Conservation (phyloP, 2,113 vertebrate species). For the Dendropsophus ebraccatus region DNA sequence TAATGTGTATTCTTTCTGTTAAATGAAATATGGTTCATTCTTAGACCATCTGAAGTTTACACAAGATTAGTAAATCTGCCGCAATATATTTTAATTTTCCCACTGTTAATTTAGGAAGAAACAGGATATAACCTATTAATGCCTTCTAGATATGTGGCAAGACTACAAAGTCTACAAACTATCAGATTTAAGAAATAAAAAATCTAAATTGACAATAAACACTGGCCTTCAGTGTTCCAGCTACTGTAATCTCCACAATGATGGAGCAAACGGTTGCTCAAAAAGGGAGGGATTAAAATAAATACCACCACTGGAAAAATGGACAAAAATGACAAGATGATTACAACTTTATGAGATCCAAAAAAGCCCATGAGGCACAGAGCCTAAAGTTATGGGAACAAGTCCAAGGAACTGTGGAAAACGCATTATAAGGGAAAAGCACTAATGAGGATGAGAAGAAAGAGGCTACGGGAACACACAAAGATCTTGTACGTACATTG, state of each 20-base stretch:
- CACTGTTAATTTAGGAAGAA: no score
- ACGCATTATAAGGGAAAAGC: slow-evolving; percentile 1
- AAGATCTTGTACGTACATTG: not conserved
- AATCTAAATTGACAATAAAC: not conserved
- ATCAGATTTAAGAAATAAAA: not conserved
- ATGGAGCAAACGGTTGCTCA: not conserved
- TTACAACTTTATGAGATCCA: slow-evolving; percentile 5
- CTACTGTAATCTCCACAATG: not conserved
- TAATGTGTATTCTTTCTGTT: no score
- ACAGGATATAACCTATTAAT: no score
- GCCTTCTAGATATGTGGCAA: not conserved
- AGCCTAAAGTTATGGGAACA: slow-evolving; percentile 4
- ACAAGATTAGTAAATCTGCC: no score
- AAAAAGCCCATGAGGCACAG: not conserved
- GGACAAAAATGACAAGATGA: not conserved
- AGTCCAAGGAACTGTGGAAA: slow-evolving; percentile 5
- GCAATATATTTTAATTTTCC: no score
- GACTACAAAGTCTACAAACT: not conserved
- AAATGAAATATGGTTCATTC: no score
- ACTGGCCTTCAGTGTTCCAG: not conserved
- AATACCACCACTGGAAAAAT: not conserved
- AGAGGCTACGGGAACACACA: not conserved
- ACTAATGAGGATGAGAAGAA: not conserved
- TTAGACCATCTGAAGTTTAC: no score
- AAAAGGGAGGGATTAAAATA: not conserved